A percentile compares a stretch with the other conserved stretches of the same genome.
Conservation (phyloP, 2,113 vertebrate species). For the Chaetodon auriga region DNA sequence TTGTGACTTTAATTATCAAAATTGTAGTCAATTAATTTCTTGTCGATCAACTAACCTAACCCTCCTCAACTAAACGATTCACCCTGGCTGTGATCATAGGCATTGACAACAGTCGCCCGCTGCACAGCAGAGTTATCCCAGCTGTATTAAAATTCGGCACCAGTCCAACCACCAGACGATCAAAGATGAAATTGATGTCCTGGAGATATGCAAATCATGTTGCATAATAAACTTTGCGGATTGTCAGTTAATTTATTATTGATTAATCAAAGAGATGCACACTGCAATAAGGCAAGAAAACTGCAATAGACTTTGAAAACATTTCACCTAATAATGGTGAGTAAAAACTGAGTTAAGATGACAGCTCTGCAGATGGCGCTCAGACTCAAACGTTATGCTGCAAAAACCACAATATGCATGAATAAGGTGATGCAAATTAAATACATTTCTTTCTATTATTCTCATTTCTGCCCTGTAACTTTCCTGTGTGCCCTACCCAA, state of each 20-base stretch:
- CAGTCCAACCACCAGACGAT: background rate
- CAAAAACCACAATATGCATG: slow-evolving; percentile 35
- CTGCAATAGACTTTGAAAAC: slow-evolving; percentile 15
- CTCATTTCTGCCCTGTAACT: slow-evolving; percentile 23
- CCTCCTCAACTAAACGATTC: background rate
- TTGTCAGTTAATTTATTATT: background rate
- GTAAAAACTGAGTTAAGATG: background rate
- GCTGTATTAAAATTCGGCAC: background rate
- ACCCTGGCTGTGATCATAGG: background rate
- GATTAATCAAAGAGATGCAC: slow-evolving; percentile 1
- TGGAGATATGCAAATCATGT: background rate
- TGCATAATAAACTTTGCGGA: slow-evolving; percentile 9
- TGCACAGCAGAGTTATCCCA: background rate
- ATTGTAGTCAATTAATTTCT: background rate
- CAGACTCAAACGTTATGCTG: background rate
- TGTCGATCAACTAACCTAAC: background rate
- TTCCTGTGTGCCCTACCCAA: slow-evolving; percentile 10
- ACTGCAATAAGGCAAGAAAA: slow-evolving; percentile 1
- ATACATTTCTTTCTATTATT: slow-evolving; percentile 24
- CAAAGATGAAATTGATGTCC: background rate
- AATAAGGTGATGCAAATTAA: slow-evolving; percentile 32
- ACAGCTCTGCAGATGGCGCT: slow-evolving; percentile 8
- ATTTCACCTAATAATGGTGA: background rate
- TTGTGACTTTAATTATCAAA: background rate
- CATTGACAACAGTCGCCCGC: background rate